A percentile compares a stretch with the other conserved stretches of the same genome.
These are phyloP conservation scores for Peromyscus polionotus DNA, from an alignment of 2,113 vertebrate species.

Conservation along the genomic window DNA sequence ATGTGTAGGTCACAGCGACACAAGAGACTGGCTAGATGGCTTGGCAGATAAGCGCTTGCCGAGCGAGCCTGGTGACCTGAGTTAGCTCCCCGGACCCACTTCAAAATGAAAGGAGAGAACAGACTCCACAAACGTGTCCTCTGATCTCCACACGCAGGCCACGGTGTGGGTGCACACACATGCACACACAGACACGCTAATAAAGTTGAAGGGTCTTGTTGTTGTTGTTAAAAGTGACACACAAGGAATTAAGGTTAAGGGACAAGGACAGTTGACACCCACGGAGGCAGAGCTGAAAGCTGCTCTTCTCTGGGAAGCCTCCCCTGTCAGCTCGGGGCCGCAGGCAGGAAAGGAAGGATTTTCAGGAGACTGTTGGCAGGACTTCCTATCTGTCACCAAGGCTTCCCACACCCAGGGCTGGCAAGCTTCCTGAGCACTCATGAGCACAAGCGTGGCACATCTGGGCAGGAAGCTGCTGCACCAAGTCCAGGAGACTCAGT, in stretches of 20 bases:
- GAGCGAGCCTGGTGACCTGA: neutral
- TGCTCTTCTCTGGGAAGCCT: neutral
- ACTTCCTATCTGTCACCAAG: neutral
- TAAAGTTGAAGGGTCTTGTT: too few relatives aligned
- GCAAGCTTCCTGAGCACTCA: neutral
- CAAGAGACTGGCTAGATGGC: neutral
- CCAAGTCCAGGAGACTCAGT: neutral
- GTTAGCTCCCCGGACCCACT: neutral
- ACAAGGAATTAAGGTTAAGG: neutral
- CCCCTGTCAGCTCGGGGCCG: neutral
- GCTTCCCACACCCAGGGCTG: neutral
- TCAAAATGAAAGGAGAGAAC: neutral
- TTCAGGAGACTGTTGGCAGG: too few relatives aligned
- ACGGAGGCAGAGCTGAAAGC: neutral
- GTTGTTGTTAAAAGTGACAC: neutral
- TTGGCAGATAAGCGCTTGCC: neutral
- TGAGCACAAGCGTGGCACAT: neutral
- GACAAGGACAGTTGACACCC: neutral
- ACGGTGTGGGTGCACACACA: too few relatives aligned
- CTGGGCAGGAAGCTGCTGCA: neutral
- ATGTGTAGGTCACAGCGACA: neutral
- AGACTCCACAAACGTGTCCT: neutral
- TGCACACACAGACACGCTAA: too few relatives aligned
- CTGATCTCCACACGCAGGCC: neutral
- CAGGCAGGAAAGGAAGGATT: neutral